Evolutionary conservation across 2,113 vertebrate genomes (phyloP).

Genomic region (Apeltes quadracus): DNA sequence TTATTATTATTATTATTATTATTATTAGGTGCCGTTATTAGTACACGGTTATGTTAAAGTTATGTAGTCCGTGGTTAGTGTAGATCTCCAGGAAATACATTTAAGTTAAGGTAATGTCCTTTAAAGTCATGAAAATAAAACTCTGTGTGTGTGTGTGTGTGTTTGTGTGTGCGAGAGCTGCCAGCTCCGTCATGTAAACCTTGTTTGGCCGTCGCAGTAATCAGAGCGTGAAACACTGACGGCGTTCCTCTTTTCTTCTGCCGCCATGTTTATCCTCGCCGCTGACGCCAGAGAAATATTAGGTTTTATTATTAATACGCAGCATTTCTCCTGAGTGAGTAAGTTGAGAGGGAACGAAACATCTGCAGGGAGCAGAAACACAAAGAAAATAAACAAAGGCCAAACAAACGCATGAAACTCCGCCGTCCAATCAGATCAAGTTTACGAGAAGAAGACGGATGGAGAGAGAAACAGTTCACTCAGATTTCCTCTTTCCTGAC

Average conservation of each 20-base stretch:
- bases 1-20: no score
- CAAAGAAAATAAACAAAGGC: not conserved
- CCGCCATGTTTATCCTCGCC: slow-evolving; percentile 31
- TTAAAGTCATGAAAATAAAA: no score
- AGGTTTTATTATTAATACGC: slow-evolving; percentile 44
- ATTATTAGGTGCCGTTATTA: no score
- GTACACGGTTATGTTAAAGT: no score
- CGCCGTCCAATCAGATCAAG: not conserved
- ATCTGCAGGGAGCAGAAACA: not conserved
- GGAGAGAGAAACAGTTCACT: not conserved
- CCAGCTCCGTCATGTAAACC: slow-evolving; percentile 33
- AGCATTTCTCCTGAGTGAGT: slow-evolving; percentile 42
- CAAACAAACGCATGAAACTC: not conserved
- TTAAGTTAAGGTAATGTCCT: no score
- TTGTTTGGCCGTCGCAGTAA: slow-evolving; percentile 27
- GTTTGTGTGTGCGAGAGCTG: not conserved
- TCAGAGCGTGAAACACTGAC: slow-evolving; percentile 48
- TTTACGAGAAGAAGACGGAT: not conserved
- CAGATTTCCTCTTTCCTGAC: not conserved
- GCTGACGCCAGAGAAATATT: slow-evolving; percentile 21
- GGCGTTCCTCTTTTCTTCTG: slow-evolving; percentile 13
- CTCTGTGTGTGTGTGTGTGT: slow-evolving; percentile 7
- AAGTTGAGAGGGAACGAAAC: not conserved
- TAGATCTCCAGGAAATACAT: no score
- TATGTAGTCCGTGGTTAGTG: no score